phyloP scores from a whole-genome alignment of 2,113 vertebrate genomes.

The Epinephelus moara region DNA sequence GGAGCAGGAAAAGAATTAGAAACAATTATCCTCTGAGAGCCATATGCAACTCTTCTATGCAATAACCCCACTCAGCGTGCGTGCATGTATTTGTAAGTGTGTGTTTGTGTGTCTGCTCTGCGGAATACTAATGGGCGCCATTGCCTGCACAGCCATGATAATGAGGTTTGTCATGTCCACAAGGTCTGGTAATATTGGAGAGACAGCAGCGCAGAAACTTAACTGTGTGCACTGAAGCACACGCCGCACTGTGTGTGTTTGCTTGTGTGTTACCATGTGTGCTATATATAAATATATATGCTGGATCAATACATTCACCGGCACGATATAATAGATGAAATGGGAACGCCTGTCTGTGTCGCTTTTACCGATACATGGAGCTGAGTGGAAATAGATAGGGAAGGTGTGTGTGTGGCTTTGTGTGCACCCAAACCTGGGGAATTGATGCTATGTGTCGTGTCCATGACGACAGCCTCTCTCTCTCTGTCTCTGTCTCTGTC shows the following conservation, averaged over 20 bases:
- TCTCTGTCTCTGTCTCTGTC: not conserved
- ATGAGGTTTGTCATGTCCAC: slow-evolving; percentile 57
- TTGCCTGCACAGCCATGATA: slow-evolving; percentile 35
- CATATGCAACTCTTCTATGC: slow-evolving; percentile 29
- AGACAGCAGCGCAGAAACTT: slow-evolving; percentile 20
- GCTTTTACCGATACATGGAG: slow-evolving; percentile 29
- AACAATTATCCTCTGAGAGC: slow-evolving; percentile 24
- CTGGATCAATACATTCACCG: slow-evolving; percentile 47
- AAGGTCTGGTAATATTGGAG: slow-evolving; percentile 41
- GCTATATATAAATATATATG: not conserved
- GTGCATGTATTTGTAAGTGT: slow-evolving; percentile 26
- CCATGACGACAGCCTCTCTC: slow-evolving; percentile 70
- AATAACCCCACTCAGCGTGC: slow-evolving; percentile 17
- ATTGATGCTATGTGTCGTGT: slow-evolving; percentile 69
- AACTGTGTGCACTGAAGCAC: not conserved
- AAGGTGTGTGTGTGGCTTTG: slow-evolving; percentile 5
- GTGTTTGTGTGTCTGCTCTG: slow-evolving; percentile 32
- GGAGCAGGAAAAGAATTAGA: slow-evolving; percentile 23
- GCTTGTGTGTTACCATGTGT: not conserved
- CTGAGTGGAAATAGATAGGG: slow-evolving; percentile 8
- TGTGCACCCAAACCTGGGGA: slow-evolving; percentile 43
- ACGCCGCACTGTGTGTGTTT: not conserved
- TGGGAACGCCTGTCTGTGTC: slow-evolving; percentile 15
- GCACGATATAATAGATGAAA: slow-evolving; percentile 38
- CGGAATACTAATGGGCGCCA: slow-evolving; percentile 56